Conservation (phyloP, 2,888 invertebrate species). For the Pyralis farinalis region DNA sequence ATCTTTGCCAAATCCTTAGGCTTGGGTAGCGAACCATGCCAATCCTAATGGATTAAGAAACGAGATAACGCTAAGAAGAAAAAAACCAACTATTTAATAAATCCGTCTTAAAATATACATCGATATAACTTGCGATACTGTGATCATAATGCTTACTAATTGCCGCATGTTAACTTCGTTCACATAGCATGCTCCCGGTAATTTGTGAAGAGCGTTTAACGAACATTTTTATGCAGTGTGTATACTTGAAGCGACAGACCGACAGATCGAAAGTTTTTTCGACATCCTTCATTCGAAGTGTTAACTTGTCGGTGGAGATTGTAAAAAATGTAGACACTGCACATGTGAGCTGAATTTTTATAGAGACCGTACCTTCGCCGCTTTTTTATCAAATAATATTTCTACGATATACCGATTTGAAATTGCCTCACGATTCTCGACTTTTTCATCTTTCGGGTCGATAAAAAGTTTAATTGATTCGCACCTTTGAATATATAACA, state of each 20-base stretch:
- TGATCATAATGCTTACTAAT: background rate
- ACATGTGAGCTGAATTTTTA: slow-evolving; percentile 54
- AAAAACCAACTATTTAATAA: no score
- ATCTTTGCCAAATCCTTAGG: no score
- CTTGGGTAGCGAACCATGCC: no score
- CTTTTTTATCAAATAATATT: slow-evolving; percentile 13
- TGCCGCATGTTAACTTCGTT: background rate
- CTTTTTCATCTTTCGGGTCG: background rate
- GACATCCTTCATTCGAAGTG: slow-evolving; percentile 54
- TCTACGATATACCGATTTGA: slow-evolving; percentile 3
- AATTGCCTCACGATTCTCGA: slow-evolving; percentile 1
- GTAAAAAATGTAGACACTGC: slow-evolving; percentile 43
- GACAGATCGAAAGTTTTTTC: slow-evolving; percentile 41
- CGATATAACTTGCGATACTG: background rate
- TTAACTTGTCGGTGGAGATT: slow-evolving; percentile 52
- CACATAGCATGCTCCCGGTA: background rate
- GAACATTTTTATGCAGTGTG: slow-evolving; percentile 43
- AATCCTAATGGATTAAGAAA: no score
- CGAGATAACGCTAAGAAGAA: no score
- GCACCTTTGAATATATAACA: background rate
- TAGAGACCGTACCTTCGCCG: slow-evolving; percentile 24
- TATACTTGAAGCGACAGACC: slow-evolving; percentile 16
- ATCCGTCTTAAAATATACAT: background rate
- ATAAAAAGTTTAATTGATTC: slow-evolving; percentile 7
- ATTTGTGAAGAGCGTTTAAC: slow-evolving; percentile 33